Conservation (phyloP, 2,113 vertebrate genomes). For the Poeciliopsis retropinna region DNA sequence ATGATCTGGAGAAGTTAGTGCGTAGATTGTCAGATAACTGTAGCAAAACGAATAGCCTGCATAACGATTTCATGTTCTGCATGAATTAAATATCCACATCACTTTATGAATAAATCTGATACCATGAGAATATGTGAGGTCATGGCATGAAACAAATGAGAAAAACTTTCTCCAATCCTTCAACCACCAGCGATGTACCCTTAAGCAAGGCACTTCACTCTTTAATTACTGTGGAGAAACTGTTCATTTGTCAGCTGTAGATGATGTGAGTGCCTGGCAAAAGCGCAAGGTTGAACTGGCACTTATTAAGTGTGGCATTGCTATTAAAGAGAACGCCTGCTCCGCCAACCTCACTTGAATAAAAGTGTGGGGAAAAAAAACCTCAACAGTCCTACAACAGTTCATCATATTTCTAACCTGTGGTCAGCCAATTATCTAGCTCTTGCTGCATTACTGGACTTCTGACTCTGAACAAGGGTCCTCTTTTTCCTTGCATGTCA, state of each 20-base stretch:
- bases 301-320: slow-evolving; percentile 35
- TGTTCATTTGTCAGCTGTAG: slow-evolving; percentile 53
- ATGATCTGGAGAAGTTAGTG: slow-evolving; percentile 44
- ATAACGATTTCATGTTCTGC: slow-evolving; percentile 62
- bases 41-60: slow-evolving; percentile 40
- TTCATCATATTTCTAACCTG: slow-evolving; percentile 64
- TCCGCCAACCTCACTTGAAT: slow-evolving; percentile 47
- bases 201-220: slow-evolving; percentile 62
- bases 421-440: slow-evolving; percentile 70
- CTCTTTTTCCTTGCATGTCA: slow-evolving; percentile 64
- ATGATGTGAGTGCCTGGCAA: slow-evolving; percentile 38
- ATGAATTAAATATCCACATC: slow-evolving; percentile 67
- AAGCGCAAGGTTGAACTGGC: slow-evolving; percentile 46
- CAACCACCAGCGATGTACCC: slow-evolving; percentile 36
- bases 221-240: slow-evolving; percentile 58
- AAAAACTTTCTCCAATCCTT: slow-evolving; percentile 34
- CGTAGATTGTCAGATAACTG: slow-evolving; percentile 44
- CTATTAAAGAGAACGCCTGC: slow-evolving; percentile 48
- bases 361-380: background rate
- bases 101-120: slow-evolving; percentile 50
- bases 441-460: slow-evolving; percentile 59
- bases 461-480: slow-evolving; percentile 64
- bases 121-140: slow-evolving; percentile 62
- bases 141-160: slow-evolving; percentile 55
- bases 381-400: slow-evolving; percentile 35